Evolutionary conservation across 2,797 vertebrate species (phyloP).

Genomic region (Rhincodon typus): DNA sequence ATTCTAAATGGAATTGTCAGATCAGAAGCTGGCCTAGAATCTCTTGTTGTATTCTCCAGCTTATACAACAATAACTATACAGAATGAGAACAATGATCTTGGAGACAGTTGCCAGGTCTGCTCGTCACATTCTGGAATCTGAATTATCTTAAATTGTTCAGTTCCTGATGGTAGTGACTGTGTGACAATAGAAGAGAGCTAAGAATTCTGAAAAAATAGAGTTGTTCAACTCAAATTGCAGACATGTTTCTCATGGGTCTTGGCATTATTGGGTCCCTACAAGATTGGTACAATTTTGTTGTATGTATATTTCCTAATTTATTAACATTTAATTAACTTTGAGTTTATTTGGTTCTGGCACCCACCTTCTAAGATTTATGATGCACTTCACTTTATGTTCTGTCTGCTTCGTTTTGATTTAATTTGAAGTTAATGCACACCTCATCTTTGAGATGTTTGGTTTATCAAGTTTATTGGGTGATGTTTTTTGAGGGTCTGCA

Average conservation of each 20-base stretch:
- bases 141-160: not conserved
- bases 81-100: conserved; percentile 14
- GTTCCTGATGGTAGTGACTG: not conserved
- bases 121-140: conserved; percentile 1
- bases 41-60: not conserved
- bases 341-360: not conserved
- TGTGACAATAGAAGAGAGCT: not conserved
- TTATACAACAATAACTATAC: not conserved
- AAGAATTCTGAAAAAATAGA: not conserved
- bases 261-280: not conserved
- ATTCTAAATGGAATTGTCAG: not conserved
- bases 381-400: not conserved
- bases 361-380: not conserved
- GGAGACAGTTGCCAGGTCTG: not conserved
- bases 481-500: not conserved
- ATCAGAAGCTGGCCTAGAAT: conserved; percentile 4
- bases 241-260: conserved; percentile 21
- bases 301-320: not conserved
- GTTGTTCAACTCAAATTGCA: not conserved
- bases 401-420: not conserved
- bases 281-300: not conserved
- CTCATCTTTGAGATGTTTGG: not conserved
- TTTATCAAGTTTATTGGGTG: not conserved
- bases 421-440: not conserved
- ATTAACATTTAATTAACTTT: not conserved